Conservation (phyloP, 2,797 vertebrate genomes). For the Pantherophis vulpinus region DNA sequence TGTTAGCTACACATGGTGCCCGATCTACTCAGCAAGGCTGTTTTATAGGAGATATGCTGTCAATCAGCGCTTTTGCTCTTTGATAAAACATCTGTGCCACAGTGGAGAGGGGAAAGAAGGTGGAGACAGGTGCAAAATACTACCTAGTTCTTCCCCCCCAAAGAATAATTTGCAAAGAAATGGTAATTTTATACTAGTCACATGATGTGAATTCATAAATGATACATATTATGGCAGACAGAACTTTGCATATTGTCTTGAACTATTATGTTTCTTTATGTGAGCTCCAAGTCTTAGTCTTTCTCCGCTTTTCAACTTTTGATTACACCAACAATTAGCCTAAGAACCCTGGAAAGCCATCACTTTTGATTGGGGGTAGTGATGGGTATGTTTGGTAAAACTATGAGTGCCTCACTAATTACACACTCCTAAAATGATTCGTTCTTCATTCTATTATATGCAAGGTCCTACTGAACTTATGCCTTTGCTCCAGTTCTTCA, state of each 20-base stretch:
- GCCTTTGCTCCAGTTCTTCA: neutral
- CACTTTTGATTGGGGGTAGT: neutral
- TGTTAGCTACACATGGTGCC: conserved; percentile 60
- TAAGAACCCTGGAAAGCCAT: neutral
- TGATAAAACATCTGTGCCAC: conserved; percentile 51
- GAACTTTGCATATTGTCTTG: neutral
- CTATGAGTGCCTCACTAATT: neutral
- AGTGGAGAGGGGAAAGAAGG: conserved; percentile 41
- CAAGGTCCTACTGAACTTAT: neutral
- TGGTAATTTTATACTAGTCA: conserved; percentile 54
- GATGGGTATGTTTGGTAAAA: neutral
- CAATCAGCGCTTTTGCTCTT: conserved; percentile 60
- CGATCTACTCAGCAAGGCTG: conserved; percentile 55
- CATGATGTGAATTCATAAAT: conserved; percentile 52
- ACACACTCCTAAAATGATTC: neutral
- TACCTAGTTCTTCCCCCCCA: conserved; percentile 56
- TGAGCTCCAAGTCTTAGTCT: neutral
- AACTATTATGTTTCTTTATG: neutral
- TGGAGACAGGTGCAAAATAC: conserved; percentile 56
- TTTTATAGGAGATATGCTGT: conserved; percentile 70
- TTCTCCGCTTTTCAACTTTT: neutral
- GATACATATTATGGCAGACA: conserved; percentile 11
- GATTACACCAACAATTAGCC: neutral
- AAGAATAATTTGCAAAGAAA: conserved; percentile 62
- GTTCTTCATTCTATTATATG: neutral